phyloP scores from a whole-genome alignment of 2,888 invertebrate species.

The Pocota personata region DNA sequence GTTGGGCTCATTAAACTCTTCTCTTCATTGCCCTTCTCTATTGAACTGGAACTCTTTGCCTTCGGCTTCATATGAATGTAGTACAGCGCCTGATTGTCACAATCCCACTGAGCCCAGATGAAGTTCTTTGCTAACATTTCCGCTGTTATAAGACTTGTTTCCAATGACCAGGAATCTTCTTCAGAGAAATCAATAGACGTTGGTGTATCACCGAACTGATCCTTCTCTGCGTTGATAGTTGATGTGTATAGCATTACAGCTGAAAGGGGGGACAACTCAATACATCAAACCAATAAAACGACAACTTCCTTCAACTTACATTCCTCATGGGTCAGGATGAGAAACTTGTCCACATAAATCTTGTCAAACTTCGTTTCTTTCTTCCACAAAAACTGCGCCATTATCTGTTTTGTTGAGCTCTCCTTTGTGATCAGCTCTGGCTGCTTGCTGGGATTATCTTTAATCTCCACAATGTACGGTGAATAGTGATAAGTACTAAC shows the following conservation, averaged over 20 bases:
- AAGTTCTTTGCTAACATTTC: slow-evolving; percentile 88
- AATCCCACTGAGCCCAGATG: slow-evolving; percentile 95
- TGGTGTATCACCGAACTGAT: slow-evolving; percentile 67
- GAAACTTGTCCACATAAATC: slow-evolving; percentile 85
- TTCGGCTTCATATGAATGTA: slow-evolving; percentile 92
- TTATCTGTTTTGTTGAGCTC: slow-evolving; percentile 88
- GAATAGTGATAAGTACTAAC: slow-evolving; percentile 84
- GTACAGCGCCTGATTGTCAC: slow-evolving; percentile 88
- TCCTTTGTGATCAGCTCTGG: slow-evolving; percentile 83
- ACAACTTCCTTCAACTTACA: slow-evolving; percentile 83
- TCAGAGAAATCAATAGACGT: slow-evolving; percentile 75
- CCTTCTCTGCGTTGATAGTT: slow-evolving; percentile 80
- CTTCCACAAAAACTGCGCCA: slow-evolving; percentile 88
- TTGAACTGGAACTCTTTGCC: slow-evolving; percentile 86
- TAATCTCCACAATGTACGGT: slow-evolving; percentile 86
- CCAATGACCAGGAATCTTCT: slow-evolving; percentile 84
- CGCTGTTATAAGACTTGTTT: slow-evolving; percentile 84
- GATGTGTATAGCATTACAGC: slow-evolving; percentile 80
- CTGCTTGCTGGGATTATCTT: slow-evolving; percentile 80
- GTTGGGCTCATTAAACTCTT: slow-evolving; percentile 87
- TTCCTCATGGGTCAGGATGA: slow-evolving; percentile 90
- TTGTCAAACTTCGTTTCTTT: slow-evolving; percentile 78
- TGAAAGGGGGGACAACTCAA: slow-evolving; percentile 53
- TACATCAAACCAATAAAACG: too few species aligned
- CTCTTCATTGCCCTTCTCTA: slow-evolving; percentile 86